A percentile compares a stretch with the other conserved stretches of the same genome.
Evolutionary conservation across 2,113 vertebrate species (phyloP).

Genomic region (Serilophus lunatus): DNA sequence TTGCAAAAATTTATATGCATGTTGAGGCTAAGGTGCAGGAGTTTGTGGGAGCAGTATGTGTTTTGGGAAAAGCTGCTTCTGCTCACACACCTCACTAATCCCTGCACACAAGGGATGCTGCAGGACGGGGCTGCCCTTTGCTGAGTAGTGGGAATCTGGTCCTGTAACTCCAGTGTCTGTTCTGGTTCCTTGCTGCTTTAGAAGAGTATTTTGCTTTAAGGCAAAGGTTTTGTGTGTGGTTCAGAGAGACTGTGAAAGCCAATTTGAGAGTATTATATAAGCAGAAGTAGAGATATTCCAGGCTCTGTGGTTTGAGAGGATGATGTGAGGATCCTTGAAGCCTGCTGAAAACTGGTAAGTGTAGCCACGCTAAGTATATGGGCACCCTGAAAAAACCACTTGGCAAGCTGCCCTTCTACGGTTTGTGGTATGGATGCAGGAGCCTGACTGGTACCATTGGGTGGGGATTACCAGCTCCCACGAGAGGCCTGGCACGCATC

Average conservation of each 20-base stretch:
- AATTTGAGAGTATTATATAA: slow-evolving; percentile 26
- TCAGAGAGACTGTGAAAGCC: background rate
- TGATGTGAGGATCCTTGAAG: background rate
- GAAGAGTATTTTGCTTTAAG: slow-evolving; percentile 13
- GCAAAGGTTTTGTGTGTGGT: background rate
- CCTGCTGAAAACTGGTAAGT: background rate
- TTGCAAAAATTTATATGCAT: slow-evolving; percentile 45
- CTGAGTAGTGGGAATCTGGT: background rate
- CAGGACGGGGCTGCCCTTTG: rapidly evolving
- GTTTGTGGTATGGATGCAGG: background rate
- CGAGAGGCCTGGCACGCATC: background rate
- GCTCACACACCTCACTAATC: background rate
- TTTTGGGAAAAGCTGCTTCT: background rate
- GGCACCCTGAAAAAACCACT: background rate
- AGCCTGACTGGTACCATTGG: background rate
- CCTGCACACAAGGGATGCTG: background rate
- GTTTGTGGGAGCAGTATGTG: background rate
- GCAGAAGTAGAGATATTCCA: slow-evolving; percentile 19
- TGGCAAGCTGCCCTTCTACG: background rate
- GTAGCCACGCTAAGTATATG: background rate
- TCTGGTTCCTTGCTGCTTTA: background rate
- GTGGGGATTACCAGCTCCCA: background rate
- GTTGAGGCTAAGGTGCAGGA: background rate
- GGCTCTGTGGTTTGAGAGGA: slow-evolving; percentile 8
- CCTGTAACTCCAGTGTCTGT: background rate